phyloP scores from a whole-genome alignment of 64 coral and sea anemone species.

The Montipora sp. region DNA sequence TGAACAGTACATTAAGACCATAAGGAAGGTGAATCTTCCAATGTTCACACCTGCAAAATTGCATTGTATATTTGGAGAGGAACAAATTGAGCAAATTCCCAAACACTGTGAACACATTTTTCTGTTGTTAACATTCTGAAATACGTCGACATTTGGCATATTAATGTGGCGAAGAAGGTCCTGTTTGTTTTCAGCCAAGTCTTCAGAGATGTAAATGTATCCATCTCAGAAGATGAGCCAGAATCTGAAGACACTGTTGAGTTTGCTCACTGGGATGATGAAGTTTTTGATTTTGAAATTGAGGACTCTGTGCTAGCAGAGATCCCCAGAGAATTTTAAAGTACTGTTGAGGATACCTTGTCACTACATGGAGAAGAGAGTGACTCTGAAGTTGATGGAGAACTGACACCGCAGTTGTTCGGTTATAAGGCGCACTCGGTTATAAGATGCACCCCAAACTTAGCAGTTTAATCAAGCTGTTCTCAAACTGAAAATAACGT shows the following conservation, averaged over 20 bases:
- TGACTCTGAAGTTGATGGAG: not conserved
- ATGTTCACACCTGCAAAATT: not conserved
- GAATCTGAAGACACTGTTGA: not conserved
- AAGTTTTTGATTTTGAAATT: not conserved
- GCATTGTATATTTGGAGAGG: not conserved
- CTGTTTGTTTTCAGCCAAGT: not conserved
- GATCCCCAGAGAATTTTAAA: not conserved
- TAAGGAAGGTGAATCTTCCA: not conserved
- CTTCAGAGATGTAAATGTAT: not conserved
- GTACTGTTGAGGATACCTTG: not conserved
- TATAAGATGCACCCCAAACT: too few species aligned
- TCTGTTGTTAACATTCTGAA: not conserved
- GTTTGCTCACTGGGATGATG: not conserved
- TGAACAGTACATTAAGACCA: too few species aligned
- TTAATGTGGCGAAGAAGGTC: not conserved
- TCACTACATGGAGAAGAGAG: not conserved
- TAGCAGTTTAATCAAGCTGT: too few species aligned
- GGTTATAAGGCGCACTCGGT: too few species aligned
- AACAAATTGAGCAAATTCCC: not conserved
- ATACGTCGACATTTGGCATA: not conserved
- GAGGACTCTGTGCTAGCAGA: not conserved
- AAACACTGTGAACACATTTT: not conserved
- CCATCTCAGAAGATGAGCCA: not conserved
- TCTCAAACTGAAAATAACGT: too few species aligned
- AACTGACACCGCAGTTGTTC: too few species aligned